Base-by-base conservation (phyloP, 1,140 invertebrate species). In the Caenorhabditis remanei region DNA sequence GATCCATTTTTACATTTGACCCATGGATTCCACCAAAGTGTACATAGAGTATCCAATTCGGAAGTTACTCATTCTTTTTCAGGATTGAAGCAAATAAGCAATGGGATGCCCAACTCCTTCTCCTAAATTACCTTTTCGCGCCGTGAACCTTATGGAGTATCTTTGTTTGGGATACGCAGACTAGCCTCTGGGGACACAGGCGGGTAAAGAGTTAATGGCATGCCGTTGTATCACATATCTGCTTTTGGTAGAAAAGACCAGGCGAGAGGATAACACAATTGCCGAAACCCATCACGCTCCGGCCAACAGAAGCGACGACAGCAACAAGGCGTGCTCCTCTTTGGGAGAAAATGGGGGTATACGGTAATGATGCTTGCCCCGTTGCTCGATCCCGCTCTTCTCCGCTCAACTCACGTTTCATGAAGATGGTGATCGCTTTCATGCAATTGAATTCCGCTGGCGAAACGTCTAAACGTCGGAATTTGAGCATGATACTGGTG, bases 191-290 rank as follows among this genome's bases (percentile, higher is more conserved):
- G 71, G 71, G 71, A 79, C 71, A 50, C 71, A 79, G 71, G 71
- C 71, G 71, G 71, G 71, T 79, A 79, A 79, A 79, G 71, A 79
- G 71, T 79, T 79, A 79, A 79, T 79, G 71, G 71, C 71, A 79
- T 79, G 71, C 71, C 46, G 71, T 79, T 48, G 71, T 79, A 71
- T 71, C 46, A 53, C 46, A 79, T 79, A 53, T 79, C 71, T 50
- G 46, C 19, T 79, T 79, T 79, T 79, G 71, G 71, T 79, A 79
- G 71, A 79, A 79, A 79, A 53, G 46, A 50, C 71, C 16, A 53
- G 71, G 71, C 71, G 46, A 79, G 71, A 79, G 71, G 71, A 79
- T 79, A 79, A 79, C 71, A 79, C 71, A 79, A 79, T 79, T 79
- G 71, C 71, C 71, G 71, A 79, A 79, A 79, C 46, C 71, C 71